phyloP scores from a whole-genome alignment of 2,888 invertebrate genomes.

The Panorpa germanica region DNA sequence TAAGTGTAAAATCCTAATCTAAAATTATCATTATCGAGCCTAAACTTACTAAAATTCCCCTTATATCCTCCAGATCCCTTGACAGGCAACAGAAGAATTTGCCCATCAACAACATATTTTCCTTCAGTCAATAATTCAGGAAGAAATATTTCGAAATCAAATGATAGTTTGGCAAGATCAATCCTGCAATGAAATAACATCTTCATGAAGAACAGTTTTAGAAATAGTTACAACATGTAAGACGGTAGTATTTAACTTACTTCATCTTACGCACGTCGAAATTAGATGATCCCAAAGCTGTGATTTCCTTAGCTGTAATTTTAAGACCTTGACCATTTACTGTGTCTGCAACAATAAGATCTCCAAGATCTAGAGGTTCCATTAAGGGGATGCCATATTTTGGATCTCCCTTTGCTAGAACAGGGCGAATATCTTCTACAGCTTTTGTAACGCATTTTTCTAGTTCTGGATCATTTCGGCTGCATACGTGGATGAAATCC shows the following conservation, averaged over 20 bases:
- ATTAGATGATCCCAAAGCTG: slow-evolving; percentile 9
- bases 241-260: slow-evolving; percentile 1
- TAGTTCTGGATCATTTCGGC: too few species aligned
- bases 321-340: slow-evolving; percentile 10
- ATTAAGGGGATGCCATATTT: too few species aligned
- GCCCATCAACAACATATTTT: slow-evolving; percentile 30
- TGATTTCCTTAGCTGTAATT: slow-evolving; percentile 10
- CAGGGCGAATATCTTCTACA: too few species aligned
- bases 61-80: slow-evolving; percentile 30
- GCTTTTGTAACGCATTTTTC: too few species aligned
- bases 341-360: too few species aligned
- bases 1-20: neutral
- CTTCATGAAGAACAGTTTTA: slow-evolving; percentile 4
- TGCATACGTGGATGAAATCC: too few species aligned
- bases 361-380: too few species aligned
- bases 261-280: slow-evolving; percentile 9
- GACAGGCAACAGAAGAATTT: slow-evolving; percentile 29
- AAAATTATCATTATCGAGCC: neutral
- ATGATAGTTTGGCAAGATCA: slow-evolving; percentile 4
- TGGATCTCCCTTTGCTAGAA: too few species aligned
- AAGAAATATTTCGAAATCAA: slow-evolving; percentile 24
- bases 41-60: slow-evolving; percentile 30
- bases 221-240: neutral
- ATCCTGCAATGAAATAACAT: neutral
- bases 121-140: slow-evolving; percentile 29